Base-by-base conservation (phyloP, 1,140 invertebrate species). In the Plectrocnemia conspersa region DNA sequence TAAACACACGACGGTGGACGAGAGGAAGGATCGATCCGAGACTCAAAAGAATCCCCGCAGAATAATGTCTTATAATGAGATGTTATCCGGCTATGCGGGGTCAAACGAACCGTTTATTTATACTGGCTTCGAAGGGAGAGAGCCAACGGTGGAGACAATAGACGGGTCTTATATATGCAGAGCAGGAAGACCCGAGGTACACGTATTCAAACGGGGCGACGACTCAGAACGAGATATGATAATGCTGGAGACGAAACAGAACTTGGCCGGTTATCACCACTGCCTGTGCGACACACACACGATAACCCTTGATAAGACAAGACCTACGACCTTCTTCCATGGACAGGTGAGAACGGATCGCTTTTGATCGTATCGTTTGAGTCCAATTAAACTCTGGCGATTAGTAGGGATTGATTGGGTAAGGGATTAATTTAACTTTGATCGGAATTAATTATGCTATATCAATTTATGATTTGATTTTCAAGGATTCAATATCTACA, bases 261-360 rank as follows among this genome's bases (percentile, higher is more conserved):
- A 71, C 48, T 49, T 59, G 49, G 60, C 64, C 6, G 70, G 68
- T 42, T 67, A 68, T 33, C 55, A 58, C 24, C 55, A 55, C 58
- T 61, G 59, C 46, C 25, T 58, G 5, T 72, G 69, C 27, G 73
- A 72, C 59, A 74, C 70, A 32, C 72, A 72, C 36, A 67, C 68
- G 41, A 46, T 63, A 9, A 53, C 53, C 23, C 64, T 64, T 6
- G 66, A 69, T 40, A 69, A 66, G 21, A 66, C 69, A 52, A 64
- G 73, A 48, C n/a, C 44, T 3, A 65, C 68, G 18, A 70, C 72
- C n/a, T 76, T 69, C 56, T 75, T 71, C 50, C 70, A 76, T 44
- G 64, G 66, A 9, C 74, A 74, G 47, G 74, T 76, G 69, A 70
- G 65, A 6, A 32, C n/a, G n/a, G n/a, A n/a, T n/a, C n/a, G n/a